Conservation (phyloP, 2,888 invertebrate species). For the Melolontha melolontha region DNA sequence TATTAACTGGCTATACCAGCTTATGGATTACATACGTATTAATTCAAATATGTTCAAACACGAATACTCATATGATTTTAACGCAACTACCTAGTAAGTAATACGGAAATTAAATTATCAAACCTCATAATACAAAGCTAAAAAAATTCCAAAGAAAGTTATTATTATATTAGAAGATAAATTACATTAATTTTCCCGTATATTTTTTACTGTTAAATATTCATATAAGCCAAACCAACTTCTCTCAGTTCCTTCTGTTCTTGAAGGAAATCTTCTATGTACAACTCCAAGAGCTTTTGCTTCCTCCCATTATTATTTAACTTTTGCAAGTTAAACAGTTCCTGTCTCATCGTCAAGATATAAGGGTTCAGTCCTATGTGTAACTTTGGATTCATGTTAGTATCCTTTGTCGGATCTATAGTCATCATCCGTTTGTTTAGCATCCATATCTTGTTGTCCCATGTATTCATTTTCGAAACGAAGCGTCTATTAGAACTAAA, state of each 20-base stretch:
- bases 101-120: too few relatives aligned
- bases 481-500: too few relatives aligned
- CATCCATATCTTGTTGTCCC: conserved; percentile 32
- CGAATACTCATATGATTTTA: too few relatives aligned
- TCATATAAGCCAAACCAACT: conserved; percentile 55
- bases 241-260: conserved; percentile 55
- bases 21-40: too few relatives aligned
- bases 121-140: too few relatives aligned
- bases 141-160: too few relatives aligned
- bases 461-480: conserved; percentile 19
- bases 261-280: conserved; percentile 53
- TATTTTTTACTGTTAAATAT: conserved; percentile 12
- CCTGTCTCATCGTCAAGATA: conserved; percentile 51
- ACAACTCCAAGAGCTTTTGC: conserved; percentile 50
- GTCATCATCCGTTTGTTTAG: conserved; percentile 49
- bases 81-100: too few relatives aligned
- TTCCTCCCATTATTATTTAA: conserved; percentile 45
- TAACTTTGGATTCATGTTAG: conserved; percentile 46
- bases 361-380: conserved; percentile 53
- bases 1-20: too few relatives aligned
- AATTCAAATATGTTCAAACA: too few relatives aligned
- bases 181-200: too few relatives aligned
- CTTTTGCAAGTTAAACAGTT: conserved; percentile 46
- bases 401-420: conserved; percentile 45
- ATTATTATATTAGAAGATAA: too few relatives aligned